A percentile compares a stretch with the other conserved stretches of the same genome.
phyloP scores from a whole-genome alignment of 2,888 invertebrate genomes.

The Mesoligia furuncula region DNA sequence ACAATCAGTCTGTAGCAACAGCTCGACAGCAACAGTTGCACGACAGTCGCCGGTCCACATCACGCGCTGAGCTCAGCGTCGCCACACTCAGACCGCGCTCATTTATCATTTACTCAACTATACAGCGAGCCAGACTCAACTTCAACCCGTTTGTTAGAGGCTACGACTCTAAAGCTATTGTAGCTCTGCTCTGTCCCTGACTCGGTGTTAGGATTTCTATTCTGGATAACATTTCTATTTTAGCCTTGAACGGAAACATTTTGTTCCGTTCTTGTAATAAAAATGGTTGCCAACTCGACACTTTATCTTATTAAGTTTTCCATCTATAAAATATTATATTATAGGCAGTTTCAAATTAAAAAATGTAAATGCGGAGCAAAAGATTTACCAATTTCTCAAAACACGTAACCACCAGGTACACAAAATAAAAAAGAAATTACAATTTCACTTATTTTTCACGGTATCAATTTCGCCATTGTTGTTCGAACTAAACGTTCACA shows the following conservation, averaged over 20 bases:
- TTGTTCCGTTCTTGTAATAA: constrained; percentile 10
- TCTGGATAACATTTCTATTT: constrained; percentile 37
- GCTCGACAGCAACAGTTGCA: not conserved
- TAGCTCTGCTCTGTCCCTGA: constrained; percentile 29
- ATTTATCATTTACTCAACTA: constrained; percentile 58
- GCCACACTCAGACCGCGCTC: constrained; percentile 39
- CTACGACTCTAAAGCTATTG: constrained; percentile 44
- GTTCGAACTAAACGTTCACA: constrained; percentile 37
- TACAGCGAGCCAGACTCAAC: constrained; percentile 49
- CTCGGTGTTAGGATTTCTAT: constrained; percentile 31
- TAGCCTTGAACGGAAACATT: constrained; percentile 30
- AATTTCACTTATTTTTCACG: constrained; percentile 25
- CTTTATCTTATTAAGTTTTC: constrained; percentile 6
- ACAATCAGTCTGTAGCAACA: not conserved
- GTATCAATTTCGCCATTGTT: constrained; percentile 24
- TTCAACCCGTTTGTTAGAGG: constrained; percentile 49
- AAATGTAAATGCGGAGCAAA: not conserved
- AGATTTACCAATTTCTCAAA: not conserved
- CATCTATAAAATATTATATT: constrained; percentile 1
- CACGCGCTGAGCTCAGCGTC: constrained; percentile 9
- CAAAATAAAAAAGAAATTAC: not conserved
- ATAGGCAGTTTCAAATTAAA: not conserved
- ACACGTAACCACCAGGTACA: not conserved
- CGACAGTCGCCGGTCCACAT: not conserved
- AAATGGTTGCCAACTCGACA: constrained; percentile 12